Conservation (phyloP, 2,113 vertebrate genomes). For the Ictalurus furcatus region DNA sequence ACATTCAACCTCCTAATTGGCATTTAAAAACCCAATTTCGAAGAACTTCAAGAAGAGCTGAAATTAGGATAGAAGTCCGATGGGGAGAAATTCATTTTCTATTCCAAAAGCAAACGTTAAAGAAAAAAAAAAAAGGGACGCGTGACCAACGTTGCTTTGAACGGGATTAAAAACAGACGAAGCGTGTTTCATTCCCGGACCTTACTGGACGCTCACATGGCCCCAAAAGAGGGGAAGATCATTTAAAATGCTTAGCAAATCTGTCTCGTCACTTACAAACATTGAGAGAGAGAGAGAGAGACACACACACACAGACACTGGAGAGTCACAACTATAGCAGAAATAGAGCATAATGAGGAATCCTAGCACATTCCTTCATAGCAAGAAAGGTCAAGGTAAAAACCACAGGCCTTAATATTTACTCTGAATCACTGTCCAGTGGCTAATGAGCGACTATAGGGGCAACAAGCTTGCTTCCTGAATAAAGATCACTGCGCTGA, state of each 20-base stretch:
- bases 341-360: slow-evolving; percentile 20
- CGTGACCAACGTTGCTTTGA: slow-evolving; percentile 10
- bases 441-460: slow-evolving; percentile 46
- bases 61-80: slow-evolving; percentile 79
- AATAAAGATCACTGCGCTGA: slow-evolving; percentile 28
- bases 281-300: not conserved
- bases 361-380: slow-evolving; percentile 31
- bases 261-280: not conserved
- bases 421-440: slow-evolving; percentile 31
- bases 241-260: slow-evolving; percentile 27
- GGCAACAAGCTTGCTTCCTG: slow-evolving; percentile 6
- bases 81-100: slow-evolving; percentile 64
- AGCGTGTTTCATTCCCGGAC: not conserved
- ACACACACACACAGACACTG: not conserved
- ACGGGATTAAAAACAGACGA: slow-evolving; percentile 2
- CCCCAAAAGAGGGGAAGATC: not conserved
- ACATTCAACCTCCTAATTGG: slow-evolving; percentile 99
- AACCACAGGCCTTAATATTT: slow-evolving; percentile 41
- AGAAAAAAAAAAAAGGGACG: not conserved
- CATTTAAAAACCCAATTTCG: slow-evolving; percentile 99
- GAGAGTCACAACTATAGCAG: not conserved
- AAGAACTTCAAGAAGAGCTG: slow-evolving; percentile 96
- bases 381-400: slow-evolving; percentile 40
- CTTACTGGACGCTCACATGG: slow-evolving; percentile 17
- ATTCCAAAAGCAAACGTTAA: slow-evolving; percentile 47